Evolutionary conservation across 2,888 invertebrate species (phyloP).

Genomic region (Oscheius sp.): DNA sequence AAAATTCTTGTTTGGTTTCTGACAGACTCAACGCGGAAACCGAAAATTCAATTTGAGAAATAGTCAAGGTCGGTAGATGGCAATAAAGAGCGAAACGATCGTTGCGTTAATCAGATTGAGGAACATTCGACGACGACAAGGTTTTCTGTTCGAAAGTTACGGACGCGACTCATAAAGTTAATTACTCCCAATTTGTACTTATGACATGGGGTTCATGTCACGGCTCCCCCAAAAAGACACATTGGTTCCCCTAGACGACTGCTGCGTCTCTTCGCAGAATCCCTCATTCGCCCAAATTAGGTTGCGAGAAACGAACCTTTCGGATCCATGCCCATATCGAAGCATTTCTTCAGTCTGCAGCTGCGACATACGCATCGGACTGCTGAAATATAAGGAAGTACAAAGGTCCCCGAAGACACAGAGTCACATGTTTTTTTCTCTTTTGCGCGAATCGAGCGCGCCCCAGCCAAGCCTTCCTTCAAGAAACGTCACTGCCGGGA

Average conservation of each 20-base stretch:
- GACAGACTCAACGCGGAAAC: too few relatives aligned
- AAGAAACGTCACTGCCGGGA: constrained; percentile 24
- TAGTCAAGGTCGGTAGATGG: constrained; percentile 5
- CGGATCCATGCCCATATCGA: constrained; percentile 66
- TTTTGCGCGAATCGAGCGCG: constrained; percentile 19
- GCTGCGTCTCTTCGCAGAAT: constrained; percentile 9
- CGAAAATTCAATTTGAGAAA: neutral
- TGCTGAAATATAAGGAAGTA: constrained; percentile 45
- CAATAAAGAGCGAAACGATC: constrained; percentile 8
- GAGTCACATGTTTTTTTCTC: constrained; percentile 32
- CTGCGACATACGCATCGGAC: constrained; percentile 65
- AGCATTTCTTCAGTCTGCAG: constrained; percentile 65
- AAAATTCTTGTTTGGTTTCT: too few relatives aligned
- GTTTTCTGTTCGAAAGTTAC: neutral
- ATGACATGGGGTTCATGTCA: neutral
- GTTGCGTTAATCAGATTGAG: constrained; percentile 22
- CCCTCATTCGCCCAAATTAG: constrained; percentile 21
- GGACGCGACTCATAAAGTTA: neutral
- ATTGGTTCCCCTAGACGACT: neutral
- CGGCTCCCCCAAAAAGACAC: neutral
- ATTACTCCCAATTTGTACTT: constrained; percentile 4
- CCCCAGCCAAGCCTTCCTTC: constrained; percentile 16
- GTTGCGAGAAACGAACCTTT: constrained; percentile 50
- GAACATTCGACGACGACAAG: constrained; percentile 1
- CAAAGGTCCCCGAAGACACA: constrained; percentile 11